Conservation (phyloP, 2,888 invertebrate genomes). For the Rhaphigaster nebulosa region DNA sequence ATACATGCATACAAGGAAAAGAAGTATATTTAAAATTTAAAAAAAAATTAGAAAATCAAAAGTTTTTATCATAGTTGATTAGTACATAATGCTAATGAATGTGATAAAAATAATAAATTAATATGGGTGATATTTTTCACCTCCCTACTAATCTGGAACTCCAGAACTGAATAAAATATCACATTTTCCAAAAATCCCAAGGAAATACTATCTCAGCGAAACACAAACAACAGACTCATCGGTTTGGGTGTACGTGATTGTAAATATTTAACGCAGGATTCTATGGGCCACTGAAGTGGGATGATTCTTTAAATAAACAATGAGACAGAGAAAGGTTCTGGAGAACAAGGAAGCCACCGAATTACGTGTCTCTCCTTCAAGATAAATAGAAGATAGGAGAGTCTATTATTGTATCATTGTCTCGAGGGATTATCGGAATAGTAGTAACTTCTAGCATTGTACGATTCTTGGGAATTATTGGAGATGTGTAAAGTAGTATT, state of each 20-base stretch:
- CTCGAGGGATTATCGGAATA: neutral
- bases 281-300: neutral
- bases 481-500: neutral
- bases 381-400: neutral
- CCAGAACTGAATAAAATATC: neutral
- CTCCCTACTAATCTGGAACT: neutral
- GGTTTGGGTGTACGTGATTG: neutral
- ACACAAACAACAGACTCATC: neutral
- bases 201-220: neutral
- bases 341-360: neutral
- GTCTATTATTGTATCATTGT: neutral
- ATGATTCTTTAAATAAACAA: constrained; percentile 39
- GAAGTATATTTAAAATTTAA: neutral
- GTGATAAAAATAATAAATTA: no score
- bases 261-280: neutral
- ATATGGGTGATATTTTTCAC: neutral
- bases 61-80: neutral
- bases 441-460: neutral
- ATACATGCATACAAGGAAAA: neutral
- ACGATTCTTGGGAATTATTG: neutral
- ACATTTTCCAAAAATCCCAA: neutral
- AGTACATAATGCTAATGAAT: no score
- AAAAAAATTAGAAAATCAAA: neutral
- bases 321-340: neutral
- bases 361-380: neutral